phyloP scores from a whole-genome alignment of 2,797 vertebrate genomes.

The Pitangus sulphuratus region DNA sequence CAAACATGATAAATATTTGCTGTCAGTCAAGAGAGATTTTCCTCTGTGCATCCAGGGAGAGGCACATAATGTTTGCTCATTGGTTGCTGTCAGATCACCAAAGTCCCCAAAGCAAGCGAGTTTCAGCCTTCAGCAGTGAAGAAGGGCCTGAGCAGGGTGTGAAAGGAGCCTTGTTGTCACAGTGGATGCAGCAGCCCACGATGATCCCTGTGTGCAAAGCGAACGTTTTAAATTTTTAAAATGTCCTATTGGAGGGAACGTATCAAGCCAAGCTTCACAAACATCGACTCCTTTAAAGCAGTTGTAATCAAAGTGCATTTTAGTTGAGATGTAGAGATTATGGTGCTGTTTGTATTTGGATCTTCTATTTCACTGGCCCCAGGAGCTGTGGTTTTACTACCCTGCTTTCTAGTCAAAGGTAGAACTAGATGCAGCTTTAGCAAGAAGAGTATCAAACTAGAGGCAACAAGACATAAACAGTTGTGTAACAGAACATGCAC shows the following conservation, averaged over 20 bases:
- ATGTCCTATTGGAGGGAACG: not conserved
- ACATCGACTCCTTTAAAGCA: not conserved
- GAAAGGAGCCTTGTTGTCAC: not conserved
- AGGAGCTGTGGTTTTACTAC: not conserved
- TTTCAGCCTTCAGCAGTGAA: not conserved
- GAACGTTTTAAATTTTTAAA: not conserved
- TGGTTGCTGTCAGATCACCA: not conserved
- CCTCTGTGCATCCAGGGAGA: not conserved
- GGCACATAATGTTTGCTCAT: not conserved
- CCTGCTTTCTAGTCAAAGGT: not conserved
- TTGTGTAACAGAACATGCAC: not conserved
- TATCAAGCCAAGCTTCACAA: not conserved
- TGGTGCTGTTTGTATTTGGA: not conserved
- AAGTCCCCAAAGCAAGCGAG: not conserved
- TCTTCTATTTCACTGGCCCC: not conserved
- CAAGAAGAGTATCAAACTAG: not conserved
- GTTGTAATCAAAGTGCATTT: not conserved
- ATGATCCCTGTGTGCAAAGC: not conserved
- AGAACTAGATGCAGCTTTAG: not conserved
- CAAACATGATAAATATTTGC: not conserved
- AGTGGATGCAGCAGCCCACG: accelerated
- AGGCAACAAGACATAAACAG: accelerated
- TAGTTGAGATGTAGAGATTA: not conserved
- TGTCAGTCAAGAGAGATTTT: not conserved
- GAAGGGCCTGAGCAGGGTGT: not conserved